Base-by-base conservation (phyloP, 1,140 invertebrate species). In the Ips typographus region DNA sequence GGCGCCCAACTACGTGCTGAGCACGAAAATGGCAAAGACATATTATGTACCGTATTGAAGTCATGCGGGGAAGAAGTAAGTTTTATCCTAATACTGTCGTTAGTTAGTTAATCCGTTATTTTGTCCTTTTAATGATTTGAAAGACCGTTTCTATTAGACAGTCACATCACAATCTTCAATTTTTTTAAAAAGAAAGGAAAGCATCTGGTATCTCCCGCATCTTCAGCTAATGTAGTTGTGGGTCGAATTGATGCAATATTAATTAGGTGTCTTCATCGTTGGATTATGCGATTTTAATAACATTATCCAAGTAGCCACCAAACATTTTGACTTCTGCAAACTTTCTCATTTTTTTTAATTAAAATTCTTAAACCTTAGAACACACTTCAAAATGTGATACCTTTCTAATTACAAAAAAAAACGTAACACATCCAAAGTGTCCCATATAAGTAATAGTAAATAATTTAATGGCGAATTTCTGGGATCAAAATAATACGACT, bases 21-120 rank as follows among this genome's bases (percentile, higher is more conserved):
- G 76, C 93, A 88, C 73, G 92, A 93, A 71, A 86, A 85, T 81
- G 92, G 92, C 78, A 94, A 94, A 83, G 93, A 94, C 80, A 84
- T 95, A 79, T 84, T 95, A 87, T 95, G 93, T 88, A 96, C 93
- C 73, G 94, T 95, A 71, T 85, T 95, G 78, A 94, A 93, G 81
- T 91, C 94, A 74, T 95, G 93, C 82, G 92, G 92, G 73, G 93
- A 95, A 84, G 93, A 95, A 84, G 93, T 79, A 73, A 74, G 76
- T 70, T 62, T 42, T 40, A 22, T 22, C 42, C 39, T 40, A 5
- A 41, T 51, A 47, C 44, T 47, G 1, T 47, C n/a, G 1, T 55
- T 38, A 36, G 37, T 55, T 55, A 55, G 2, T 55, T 55, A 6
- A 36, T 49, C 7, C 1, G 3, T 49, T 65, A 22, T 52, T 53